A percentile compares a stretch with the other conserved stretches of the same genome.
Evolutionary conservation across 1,140 invertebrate species (phyloP).

Genomic region (Zaprionus kolodkinae): DNA sequence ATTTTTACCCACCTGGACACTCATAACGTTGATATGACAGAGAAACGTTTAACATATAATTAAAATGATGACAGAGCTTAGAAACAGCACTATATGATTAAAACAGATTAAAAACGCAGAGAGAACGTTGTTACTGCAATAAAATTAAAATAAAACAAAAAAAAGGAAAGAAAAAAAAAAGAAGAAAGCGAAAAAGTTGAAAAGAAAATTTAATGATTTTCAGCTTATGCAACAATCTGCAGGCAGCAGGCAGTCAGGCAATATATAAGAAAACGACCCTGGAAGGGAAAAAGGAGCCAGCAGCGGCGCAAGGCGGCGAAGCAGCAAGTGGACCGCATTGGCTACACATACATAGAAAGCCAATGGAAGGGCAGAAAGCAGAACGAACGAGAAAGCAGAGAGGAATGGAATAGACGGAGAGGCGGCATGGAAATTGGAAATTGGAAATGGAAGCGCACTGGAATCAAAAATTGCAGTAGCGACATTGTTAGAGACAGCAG

Average conservation of each 20-base stretch:
- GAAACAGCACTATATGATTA: not conserved
- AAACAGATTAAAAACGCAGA: constrained; percentile 27
- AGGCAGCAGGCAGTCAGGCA: constrained; percentile 37
- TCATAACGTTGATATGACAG: constrained; percentile 53
- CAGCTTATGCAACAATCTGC: constrained; percentile 76
- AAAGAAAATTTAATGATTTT: constrained; percentile 49
- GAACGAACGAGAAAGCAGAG: constrained; percentile 9
- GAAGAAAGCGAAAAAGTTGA: constrained; percentile 12
- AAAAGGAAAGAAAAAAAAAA: constrained; percentile 21
- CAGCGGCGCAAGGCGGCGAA: constrained; percentile 47
- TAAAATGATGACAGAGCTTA: constrained; percentile 32
- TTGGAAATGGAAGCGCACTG: constrained; percentile 47
- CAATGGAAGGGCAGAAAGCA: constrained; percentile 53
- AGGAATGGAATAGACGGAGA: constrained; percentile 2
- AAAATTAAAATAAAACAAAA: constrained; percentile 20
- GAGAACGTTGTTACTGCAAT: constrained; percentile 49
- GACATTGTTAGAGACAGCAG: constrained; percentile 33
- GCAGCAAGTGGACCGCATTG: constrained; percentile 74
- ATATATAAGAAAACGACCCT: constrained; percentile 59
- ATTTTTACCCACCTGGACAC: constrained; percentile 72
- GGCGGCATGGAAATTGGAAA: constrained; percentile 36
- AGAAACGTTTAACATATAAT: constrained; percentile 42
- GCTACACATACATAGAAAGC: constrained; percentile 31
- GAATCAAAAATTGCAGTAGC: constrained; percentile 67
- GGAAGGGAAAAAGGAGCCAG: constrained; percentile 52